Percentiles rank a stretch among this genome's conserved stretches.
phyloP scores from a whole-genome alignment of 1,140 invertebrate genomes.

The Drosophila pseudoobscura region DNA sequence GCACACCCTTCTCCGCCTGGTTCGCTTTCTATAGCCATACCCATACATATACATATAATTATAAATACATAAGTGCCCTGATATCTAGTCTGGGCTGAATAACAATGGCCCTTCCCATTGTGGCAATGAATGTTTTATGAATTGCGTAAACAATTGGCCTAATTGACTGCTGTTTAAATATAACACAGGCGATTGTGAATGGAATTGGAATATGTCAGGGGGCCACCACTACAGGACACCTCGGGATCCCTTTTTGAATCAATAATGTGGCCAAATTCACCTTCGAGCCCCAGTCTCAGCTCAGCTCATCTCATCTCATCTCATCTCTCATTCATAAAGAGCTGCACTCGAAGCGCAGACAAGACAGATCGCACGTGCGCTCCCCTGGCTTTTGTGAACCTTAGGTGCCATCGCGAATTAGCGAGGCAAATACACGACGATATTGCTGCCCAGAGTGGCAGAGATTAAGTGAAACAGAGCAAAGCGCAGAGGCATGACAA shows the following conservation, averaged over 20 bases:
- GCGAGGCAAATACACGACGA: slow-evolving; percentile 42
- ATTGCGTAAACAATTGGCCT: slow-evolving; percentile 32
- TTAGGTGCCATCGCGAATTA: slow-evolving; percentile 62
- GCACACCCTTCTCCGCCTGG: slow-evolving; percentile 24
- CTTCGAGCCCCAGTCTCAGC: no score
- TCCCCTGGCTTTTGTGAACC: slow-evolving; percentile 38
- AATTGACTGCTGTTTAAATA: slow-evolving; percentile 44
- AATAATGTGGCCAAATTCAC: no score
- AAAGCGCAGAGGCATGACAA: slow-evolving; percentile 31
- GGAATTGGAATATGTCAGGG: slow-evolving; percentile 2
- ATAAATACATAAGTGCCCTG: slow-evolving; percentile 4
- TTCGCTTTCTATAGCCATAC: slow-evolving; percentile 6
- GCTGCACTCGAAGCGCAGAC: slow-evolving; percentile 10
- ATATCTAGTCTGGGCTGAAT: slow-evolving; percentile 18
- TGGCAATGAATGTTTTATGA: slow-evolving; percentile 37
- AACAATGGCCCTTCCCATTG: slow-evolving; percentile 17
- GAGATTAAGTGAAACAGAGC: slow-evolving; percentile 41
- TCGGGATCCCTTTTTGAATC: no score
- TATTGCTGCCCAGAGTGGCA: slow-evolving; percentile 33
- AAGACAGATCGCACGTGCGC: slow-evolving; percentile 37
- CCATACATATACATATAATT: slow-evolving; percentile 21
- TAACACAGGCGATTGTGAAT: slow-evolving; percentile 10
- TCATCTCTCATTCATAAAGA: slow-evolving; percentile 8
- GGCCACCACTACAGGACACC: neutral
- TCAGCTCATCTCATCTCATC: no score